phyloP scores from a whole-genome alignment of 1,140 invertebrate genomes.

The Sminthurides bifidus region DNA sequence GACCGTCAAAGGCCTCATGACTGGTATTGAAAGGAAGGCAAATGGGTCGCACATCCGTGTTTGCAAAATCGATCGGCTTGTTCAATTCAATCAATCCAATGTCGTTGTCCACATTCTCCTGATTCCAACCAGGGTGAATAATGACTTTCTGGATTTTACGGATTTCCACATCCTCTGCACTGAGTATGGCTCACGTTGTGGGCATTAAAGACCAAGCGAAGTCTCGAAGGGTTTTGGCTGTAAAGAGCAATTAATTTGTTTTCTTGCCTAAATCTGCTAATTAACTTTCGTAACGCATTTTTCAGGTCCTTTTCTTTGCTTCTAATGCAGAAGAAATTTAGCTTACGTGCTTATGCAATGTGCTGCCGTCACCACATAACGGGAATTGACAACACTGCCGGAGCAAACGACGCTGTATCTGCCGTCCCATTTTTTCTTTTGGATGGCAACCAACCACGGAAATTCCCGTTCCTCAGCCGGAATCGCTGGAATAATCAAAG shows the following conservation, averaged over 20 bases:
- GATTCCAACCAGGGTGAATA: background rate
- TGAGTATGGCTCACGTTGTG: background rate
- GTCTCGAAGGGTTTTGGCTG: too few relatives aligned
- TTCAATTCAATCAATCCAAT: conserved; percentile 5
- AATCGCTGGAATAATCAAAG: background rate
- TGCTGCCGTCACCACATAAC: conserved; percentile 6
- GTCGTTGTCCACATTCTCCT: conserved; percentile 3
- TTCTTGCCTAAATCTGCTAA: too few relatives aligned
- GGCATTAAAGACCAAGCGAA: conserved; percentile 2
- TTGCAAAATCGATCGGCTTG: background rate
- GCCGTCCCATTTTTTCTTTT: background rate
- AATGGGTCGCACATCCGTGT: background rate
- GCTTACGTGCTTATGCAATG: conserved; percentile 9
- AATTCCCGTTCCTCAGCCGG: background rate
- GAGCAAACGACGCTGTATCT: background rate
- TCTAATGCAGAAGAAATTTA: background rate
- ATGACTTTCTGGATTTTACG: background rate
- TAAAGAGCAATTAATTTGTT: too few relatives aligned
- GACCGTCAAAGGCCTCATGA: background rate
- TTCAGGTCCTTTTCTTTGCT: too few relatives aligned
- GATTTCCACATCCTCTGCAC: background rate
- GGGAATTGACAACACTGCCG: background rate
- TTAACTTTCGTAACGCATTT: too few relatives aligned
- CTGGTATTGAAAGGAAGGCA: background rate
- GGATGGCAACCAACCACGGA: background rate